Evolutionary conservation across 2,797 vertebrate species (phyloP).

Genomic region (Alfaro cultratus): DNA sequence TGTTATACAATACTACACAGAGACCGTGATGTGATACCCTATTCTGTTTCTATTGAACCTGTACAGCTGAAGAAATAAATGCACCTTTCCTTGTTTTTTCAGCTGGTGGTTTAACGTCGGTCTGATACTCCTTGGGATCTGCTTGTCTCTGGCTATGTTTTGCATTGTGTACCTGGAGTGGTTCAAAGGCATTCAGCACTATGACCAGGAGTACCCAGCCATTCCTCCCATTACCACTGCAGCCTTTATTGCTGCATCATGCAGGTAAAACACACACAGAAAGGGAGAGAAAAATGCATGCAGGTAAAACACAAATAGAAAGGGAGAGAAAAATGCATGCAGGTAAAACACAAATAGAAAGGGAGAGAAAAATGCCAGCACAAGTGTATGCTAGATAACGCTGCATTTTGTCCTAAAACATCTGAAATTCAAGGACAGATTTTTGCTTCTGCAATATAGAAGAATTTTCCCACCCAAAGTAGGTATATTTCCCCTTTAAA

Average conservation of each 20-base stretch:
- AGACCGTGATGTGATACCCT: neutral
- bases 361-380: neutral
- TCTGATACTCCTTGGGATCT: slow-evolving; percentile 79
- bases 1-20: neutral
- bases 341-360: slow-evolving; percentile 81
- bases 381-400: neutral
- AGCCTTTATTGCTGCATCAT: slow-evolving; percentile 89
- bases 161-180: slow-evolving; percentile 96
- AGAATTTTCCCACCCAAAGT: neutral
- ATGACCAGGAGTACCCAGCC: slow-evolving; percentile 87
- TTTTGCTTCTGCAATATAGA: neutral
- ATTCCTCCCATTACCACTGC: slow-evolving; percentile 90
- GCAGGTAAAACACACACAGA: slow-evolving; percentile 83
- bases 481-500: neutral
- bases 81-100: slow-evolving; percentile 28
- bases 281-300: slow-evolving; percentile 33
- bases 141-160: slow-evolving; percentile 86
- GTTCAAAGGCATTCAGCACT: slow-evolving; percentile 89
- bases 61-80: neutral
- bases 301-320: slow-evolving; percentile 82
- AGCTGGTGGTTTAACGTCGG: slow-evolving; percentile 92
- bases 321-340: slow-evolving; percentile 73
- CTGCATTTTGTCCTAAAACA: neutral
- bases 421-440: neutral
- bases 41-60: slow-evolving; percentile 14